Percentiles rank a stretch among this genome's conserved stretches.
Evolutionary conservation across 2,797 vertebrate species (phyloP).

Genomic region (Lepidocolaptes lacrymiger): DNA sequence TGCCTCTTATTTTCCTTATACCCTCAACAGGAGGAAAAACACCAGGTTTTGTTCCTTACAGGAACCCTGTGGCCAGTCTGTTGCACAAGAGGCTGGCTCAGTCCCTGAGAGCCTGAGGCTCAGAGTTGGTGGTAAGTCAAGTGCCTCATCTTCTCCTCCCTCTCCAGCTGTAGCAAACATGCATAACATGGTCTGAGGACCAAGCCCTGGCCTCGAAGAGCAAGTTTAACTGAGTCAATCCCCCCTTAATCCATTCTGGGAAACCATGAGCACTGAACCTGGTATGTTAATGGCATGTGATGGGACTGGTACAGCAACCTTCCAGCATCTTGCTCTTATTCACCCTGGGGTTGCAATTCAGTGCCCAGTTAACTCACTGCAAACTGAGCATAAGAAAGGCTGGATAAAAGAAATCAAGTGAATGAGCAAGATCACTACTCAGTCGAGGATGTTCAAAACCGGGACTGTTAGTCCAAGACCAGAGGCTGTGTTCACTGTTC

Average conservation of each 20-base stretch:
- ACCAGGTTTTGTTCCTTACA: neutral
- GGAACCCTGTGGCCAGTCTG: neutral
- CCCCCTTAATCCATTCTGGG: neutral
- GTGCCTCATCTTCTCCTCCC: neutral
- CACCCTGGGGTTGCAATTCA: neutral
- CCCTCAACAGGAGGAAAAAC: neutral
- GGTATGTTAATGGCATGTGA: conserved; percentile 49
- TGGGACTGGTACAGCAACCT: conserved; percentile 34
- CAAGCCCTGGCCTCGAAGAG: conserved; percentile 20
- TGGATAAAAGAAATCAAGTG: neutral
- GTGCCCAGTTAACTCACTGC: neutral
- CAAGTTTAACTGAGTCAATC: conserved; percentile 27
- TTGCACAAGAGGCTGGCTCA: neutral
- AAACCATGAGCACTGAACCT: conserved; percentile 20
- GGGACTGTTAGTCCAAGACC: neutral
- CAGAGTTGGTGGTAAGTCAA: neutral
- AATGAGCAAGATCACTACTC: neutral
- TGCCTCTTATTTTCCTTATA: neutral
- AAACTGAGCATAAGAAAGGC: neutral
- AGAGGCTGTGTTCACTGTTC: neutral
- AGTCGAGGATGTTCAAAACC: neutral
- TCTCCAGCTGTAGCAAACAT: neutral
- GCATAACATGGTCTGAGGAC: neutral
- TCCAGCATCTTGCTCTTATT: neutral
- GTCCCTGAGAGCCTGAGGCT: neutral